A percentile compares a stretch with the other conserved stretches of the same genome.
Evolutionary conservation across 2,797 vertebrate species (phyloP).

Genomic region (Melanotaenia nigrans): DNA sequence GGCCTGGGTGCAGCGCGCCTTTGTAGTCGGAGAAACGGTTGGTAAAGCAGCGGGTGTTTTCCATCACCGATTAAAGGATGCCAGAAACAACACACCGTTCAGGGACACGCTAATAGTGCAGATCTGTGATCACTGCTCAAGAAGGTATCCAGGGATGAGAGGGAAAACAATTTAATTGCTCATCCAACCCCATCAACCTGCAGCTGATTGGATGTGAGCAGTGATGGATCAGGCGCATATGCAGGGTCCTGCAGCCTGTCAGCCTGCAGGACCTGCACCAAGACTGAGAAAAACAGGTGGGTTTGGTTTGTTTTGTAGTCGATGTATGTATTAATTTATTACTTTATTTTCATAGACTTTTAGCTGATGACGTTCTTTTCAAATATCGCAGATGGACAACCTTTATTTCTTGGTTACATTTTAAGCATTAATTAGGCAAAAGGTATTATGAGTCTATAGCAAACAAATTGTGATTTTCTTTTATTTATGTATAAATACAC

Average conservation of each 20-base stretch:
- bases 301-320: background rate
- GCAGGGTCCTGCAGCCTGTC: conserved; percentile 11
- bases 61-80: conserved; percentile 74
- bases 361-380: background rate
- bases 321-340: background rate
- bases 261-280: conserved; percentile 13
- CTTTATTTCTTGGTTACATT: too few species aligned
- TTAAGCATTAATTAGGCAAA: too few species aligned
- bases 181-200: conserved; percentile 19
- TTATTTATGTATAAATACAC: too few species aligned
- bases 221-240: conserved; percentile 43
- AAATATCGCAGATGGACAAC: background rate
- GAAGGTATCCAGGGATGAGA: conserved; percentile 37
- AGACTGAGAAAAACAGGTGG: background rate
- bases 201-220: conserved; percentile 62
- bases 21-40: conserved; percentile 89
- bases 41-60: conserved; percentile 87
- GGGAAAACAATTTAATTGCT: conserved; percentile 1
- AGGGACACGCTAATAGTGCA: background rate
- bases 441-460: too few species aligned
- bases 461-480: too few species aligned
- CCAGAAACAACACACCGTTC: background rate
- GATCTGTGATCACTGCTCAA: background rate
- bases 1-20: conserved; percentile 82
- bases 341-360: background rate